A percentile compares a stretch with the other conserved stretches of the same genome.
These are phyloP conservation scores for Monopis laevigella DNA, from an alignment of 2,888 invertebrate genomes.

Conservation along the genomic window DNA sequence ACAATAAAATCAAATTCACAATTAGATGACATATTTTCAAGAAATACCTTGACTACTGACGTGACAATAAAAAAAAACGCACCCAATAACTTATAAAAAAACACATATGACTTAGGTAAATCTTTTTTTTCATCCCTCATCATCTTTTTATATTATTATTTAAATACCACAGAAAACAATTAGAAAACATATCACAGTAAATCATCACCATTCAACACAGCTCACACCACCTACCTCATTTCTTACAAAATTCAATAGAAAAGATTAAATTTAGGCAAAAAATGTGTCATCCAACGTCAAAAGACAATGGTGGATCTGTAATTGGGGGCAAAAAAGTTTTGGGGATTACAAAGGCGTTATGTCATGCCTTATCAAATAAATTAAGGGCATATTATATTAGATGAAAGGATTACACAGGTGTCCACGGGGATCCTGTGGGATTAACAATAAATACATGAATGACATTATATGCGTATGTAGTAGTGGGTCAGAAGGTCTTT, in stretches of 20 bases:
- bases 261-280: conserved; percentile 23
- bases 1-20: too few species aligned
- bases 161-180: conserved; percentile 32
- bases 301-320: conserved; percentile 53
- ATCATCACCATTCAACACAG: conserved; percentile 62
- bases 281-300: conserved; percentile 53
- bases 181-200: conserved; percentile 44
- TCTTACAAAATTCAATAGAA: conserved; percentile 23
- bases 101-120: too few species aligned
- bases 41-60: too few species aligned
- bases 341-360: conserved; percentile 51
- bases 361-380: conserved; percentile 63
- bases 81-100: too few species aligned
- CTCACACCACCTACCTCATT: conserved; percentile 27
- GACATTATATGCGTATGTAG: too few species aligned
- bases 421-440: too few species aligned
- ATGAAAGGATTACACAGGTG: conserved; percentile 67
- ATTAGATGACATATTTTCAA: too few species aligned
- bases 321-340: conserved; percentile 49
- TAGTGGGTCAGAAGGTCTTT: too few species aligned
- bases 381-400: conserved; percentile 59
- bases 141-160: conserved; percentile 1
- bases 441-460: too few species aligned
- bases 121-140: not conserved
- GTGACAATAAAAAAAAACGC: too few species aligned